A percentile compares a stretch with the other conserved stretches of the same genome.
phyloP scores from a whole-genome alignment of 2,797 vertebrate species.

The Hapalemur alaotrensis region DNA sequence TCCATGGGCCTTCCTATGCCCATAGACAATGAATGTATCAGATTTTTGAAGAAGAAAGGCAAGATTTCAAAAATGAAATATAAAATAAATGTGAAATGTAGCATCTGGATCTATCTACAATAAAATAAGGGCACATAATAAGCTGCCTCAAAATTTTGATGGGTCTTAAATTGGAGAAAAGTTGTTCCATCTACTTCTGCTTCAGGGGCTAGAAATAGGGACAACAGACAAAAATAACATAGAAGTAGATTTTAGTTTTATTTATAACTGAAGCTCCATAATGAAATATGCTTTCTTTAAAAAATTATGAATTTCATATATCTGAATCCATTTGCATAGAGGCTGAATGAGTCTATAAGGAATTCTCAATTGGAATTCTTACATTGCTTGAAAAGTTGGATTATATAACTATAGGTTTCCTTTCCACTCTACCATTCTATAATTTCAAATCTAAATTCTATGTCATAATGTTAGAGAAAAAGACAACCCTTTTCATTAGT shows the following conservation, averaged over 20 bases:
- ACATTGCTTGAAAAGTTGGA: not conserved
- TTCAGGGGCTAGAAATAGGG: not conserved
- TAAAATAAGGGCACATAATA: not conserved
- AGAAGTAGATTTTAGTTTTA: not conserved
- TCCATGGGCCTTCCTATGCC: not conserved
- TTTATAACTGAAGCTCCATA: not conserved
- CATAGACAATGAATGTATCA: not conserved
- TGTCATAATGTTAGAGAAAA: slow-evolving; percentile 30
- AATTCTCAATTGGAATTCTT: not conserved
- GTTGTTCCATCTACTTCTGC: not conserved
- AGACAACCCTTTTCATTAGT: not conserved
- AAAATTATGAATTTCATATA: not conserved
- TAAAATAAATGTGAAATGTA: not conserved
- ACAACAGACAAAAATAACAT: slow-evolving; percentile 14
- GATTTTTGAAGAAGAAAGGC: not conserved
- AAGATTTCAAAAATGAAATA: slow-evolving; percentile 11
- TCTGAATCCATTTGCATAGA: not conserved
- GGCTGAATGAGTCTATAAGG: not conserved
- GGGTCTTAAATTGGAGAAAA: not conserved
- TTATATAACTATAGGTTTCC: not conserved
- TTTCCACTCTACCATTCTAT: not conserved
- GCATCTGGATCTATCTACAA: not conserved
- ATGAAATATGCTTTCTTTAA: not conserved
- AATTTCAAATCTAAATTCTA: slow-evolving; percentile 41
- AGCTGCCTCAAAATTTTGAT: not conserved